Evolutionary conservation across 2,888 invertebrate species (phyloP), one percentile per base, ranked within the genome.

Genomic region (Plagodis dolabraria): DNA sequence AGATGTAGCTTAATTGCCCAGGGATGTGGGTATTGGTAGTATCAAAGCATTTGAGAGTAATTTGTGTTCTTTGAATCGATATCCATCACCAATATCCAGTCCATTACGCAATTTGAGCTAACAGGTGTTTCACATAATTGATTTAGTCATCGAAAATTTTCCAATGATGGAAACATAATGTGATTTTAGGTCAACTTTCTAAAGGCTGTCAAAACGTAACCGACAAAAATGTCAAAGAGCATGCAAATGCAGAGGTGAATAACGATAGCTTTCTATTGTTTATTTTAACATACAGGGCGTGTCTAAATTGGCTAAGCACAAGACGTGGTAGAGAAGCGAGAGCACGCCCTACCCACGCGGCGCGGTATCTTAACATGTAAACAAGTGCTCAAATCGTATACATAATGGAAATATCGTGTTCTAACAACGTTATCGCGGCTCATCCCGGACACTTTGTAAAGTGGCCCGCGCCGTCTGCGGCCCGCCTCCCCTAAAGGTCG

Each of bases 361-460:
- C 79, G 72, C 71, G 61, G 56, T 89, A 91, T 92, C 91, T 92
- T 89, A 87, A 61, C 86, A 85, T 89, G 90, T 92, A 91, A 91
- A 92, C 87, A 88, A 87, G 87, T 85, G 85, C 87, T 92, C 89
- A 89, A 91, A 92, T 92, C 91, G 92, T 92, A 92, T 92, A 92
- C 92, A 89, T 92, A 92, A 92, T 92, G 92, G 92, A 89, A 92
- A 92, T 92, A 92, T 91, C 92, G 89, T 92, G 92, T 92, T 91
- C 89, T 87, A 89, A 90, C 89, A 89, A 88, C 89, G 89, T 86
- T 91, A 92, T 92, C 91, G 87, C 89, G 86, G 83, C 89, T 89
- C 92, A 87, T 90, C 89, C 89, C 85, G 89, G 89, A 89, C 92
- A 88, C 86, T 92, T 90, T 89, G 89, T 91, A 89, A 89, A 92